Conservation (phyloP, 2,797 vertebrate genomes). For the Thamnophis elegans region DNA sequence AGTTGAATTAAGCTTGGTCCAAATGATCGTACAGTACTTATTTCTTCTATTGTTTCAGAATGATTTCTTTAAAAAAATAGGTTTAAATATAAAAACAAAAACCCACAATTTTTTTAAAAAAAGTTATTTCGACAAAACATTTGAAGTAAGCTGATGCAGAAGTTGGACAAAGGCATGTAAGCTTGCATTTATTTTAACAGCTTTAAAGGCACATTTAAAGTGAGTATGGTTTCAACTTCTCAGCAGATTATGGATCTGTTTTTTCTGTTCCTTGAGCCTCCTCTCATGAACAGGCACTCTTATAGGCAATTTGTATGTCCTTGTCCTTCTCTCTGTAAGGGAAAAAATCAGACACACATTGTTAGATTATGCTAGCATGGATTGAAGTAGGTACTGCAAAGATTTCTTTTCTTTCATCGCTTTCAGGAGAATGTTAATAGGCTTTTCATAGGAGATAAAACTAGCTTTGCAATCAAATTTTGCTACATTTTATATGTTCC, state of each 20-base stretch:
- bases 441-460: neutral
- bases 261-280: neutral
- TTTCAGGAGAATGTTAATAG: neutral
- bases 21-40: neutral
- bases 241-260: neutral
- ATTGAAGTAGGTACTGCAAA: neutral
- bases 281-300: conserved; percentile 13
- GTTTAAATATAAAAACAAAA: neutral
- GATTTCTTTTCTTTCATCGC: neutral
- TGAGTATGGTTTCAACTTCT: conserved; percentile 1
- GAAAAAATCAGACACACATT: neutral
- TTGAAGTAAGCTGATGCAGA: conserved; percentile 7
- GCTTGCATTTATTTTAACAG: neutral
- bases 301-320: conserved; percentile 26
- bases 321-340: conserved; percentile 28
- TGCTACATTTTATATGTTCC: neutral
- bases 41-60: neutral
- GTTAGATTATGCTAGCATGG: neutral
- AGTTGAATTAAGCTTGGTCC: neutral
- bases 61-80: neutral
- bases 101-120: neutral
- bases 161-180: neutral
- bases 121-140: neutral
- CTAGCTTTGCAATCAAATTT: neutral
- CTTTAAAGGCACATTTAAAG: neutral